phyloP scores from a whole-genome alignment of 2,888 invertebrate genomes.

The Drosophila siamana region DNA sequence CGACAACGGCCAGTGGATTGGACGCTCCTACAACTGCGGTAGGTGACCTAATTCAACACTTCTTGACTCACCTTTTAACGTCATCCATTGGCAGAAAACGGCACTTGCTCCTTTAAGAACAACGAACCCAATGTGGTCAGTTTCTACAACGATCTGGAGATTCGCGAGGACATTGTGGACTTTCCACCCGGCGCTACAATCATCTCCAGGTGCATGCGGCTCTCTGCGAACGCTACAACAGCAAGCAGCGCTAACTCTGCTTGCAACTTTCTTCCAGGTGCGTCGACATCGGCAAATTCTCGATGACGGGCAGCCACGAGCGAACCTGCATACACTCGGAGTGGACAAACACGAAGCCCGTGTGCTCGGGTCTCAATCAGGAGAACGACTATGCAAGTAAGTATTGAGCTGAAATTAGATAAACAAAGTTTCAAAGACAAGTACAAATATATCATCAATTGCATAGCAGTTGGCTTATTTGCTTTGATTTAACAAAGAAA shows the following conservation, averaged over 20 bases:
- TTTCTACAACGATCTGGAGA: conserved; percentile 92
- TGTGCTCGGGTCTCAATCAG: conserved; percentile 93
- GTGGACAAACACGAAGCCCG: conserved; percentile 92
- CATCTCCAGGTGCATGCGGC: conserved; percentile 87
- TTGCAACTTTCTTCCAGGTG: conserved; percentile 86
- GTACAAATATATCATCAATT: no score
- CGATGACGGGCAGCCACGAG: conserved; percentile 91
- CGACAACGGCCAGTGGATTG: conserved; percentile 94
- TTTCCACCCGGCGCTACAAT: conserved; percentile 91
- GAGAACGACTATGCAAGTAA: conserved; percentile 94
- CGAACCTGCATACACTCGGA: conserved; percentile 91
- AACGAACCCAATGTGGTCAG: conserved; percentile 92
- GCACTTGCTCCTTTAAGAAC: conserved; percentile 91
- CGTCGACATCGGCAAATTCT: conserved; percentile 94
- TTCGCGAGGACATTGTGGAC: conserved; percentile 91
- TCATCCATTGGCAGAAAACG: conserved; percentile 86
- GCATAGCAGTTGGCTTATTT: no score
- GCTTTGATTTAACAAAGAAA: no score
- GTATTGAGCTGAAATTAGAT: conserved; percentile 75
- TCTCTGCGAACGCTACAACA: not conserved
- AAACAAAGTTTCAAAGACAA: no score
- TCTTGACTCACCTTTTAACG: not conserved
- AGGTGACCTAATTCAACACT: conserved; percentile 60
- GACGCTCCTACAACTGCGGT: conserved; percentile 93
- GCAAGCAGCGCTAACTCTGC: no score